A percentile compares a stretch with the other conserved stretches of the same genome.
These are phyloP conservation scores for Cyphomyrus plagiostoma DNA, from an alignment of 2,113 vertebrate species.

Conservation along the genomic window DNA sequence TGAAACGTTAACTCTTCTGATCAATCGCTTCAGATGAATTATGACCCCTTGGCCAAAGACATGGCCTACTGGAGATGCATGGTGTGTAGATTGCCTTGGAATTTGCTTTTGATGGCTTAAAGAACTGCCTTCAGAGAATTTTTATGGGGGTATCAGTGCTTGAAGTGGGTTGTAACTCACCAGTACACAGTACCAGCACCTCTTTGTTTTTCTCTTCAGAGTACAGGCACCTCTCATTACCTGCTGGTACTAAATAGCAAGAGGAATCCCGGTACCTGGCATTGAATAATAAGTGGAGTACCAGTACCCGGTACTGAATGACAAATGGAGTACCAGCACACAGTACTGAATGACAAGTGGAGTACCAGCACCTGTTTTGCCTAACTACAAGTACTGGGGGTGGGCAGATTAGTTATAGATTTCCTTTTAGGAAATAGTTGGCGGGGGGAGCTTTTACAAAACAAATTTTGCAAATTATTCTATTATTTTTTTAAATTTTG, in stretches of 20 bases:
- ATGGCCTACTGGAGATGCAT: neutral
- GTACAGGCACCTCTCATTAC: neutral
- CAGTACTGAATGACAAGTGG: neutral
- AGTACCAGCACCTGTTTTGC: neutral
- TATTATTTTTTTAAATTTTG: neutral
- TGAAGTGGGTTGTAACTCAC: neutral
- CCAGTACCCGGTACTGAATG: neutral
- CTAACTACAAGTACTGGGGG: neutral
- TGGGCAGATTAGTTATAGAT: neutral
- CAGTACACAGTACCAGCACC: neutral
- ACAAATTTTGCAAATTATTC: neutral
- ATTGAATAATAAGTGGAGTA: neutral
- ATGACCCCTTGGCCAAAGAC: neutral
- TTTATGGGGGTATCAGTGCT: neutral
- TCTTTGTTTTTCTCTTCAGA: neutral
- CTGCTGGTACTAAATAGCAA: neutral
- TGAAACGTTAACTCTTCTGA: neutral
- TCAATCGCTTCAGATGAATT: neutral
- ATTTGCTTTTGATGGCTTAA: neutral
- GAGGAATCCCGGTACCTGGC: neutral
- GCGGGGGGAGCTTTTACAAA: neutral
- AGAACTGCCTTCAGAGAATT: neutral
- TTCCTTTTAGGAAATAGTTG: neutral
- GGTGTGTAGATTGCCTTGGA: neutral
- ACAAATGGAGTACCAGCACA: neutral